A percentile compares a stretch with the other conserved stretches of the same genome.
Evolutionary conservation across 1,140 invertebrate species (phyloP).

Genomic region (Drosophila setifemur): DNA sequence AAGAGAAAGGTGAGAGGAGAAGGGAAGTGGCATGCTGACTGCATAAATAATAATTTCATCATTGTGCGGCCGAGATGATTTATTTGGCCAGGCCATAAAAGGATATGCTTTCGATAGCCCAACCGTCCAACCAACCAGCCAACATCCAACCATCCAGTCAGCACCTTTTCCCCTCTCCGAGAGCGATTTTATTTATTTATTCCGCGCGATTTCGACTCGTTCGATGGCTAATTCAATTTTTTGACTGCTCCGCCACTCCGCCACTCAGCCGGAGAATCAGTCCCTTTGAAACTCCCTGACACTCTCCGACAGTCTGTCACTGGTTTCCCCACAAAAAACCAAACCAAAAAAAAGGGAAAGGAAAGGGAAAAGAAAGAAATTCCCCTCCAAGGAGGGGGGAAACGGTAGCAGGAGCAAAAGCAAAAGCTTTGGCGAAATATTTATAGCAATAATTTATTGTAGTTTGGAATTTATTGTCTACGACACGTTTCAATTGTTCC

Average conservation of each 20-base stretch:
- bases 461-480: constrained; percentile 81
- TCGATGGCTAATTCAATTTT: constrained; percentile 77
- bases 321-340: constrained; percentile 17
- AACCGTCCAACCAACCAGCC: no score
- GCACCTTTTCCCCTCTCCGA: constrained; percentile 12
- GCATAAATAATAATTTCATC: constrained; percentile 82
- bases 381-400: neutral
- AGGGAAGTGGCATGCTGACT: constrained; percentile 23
- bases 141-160: no score
- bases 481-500: constrained; percentile 79
- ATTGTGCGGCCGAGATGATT: constrained; percentile 76
- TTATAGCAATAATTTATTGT: constrained; percentile 81
- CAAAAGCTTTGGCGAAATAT: constrained; percentile 73
- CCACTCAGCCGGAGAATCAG: no score
- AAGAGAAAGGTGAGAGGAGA: neutral
- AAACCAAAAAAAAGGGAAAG: neutral
- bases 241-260: constrained; percentile 30
- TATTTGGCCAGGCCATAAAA: constrained; percentile 72
- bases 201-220: constrained; percentile 1
- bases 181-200: neutral
- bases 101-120: constrained; percentile 53
- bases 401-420: constrained; percentile 4
- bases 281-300: constrained; percentile 36
- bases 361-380: constrained; percentile 2
- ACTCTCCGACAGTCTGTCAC: constrained; percentile 58